phyloP scores from a whole-genome alignment of 53 echinoderm and acorn worm genomes.

The Zoroaster sp. region DNA sequence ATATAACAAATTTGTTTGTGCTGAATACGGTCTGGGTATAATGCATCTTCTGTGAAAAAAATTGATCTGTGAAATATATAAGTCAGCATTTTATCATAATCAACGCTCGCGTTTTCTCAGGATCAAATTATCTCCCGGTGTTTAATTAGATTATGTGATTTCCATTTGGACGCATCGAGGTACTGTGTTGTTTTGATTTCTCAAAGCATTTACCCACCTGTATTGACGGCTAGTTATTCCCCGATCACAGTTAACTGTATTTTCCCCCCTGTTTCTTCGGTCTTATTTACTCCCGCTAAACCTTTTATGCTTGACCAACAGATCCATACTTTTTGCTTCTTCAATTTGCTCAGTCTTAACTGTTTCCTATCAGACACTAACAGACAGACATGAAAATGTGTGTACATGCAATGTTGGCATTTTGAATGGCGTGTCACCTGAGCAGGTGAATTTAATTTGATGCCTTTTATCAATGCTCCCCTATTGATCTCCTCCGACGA shows the following conservation, averaged over 20 bases:
- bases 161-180: neutral
- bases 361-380: neutral
- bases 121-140: neutral
- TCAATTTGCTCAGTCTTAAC: neutral
- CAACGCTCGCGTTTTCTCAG: neutral
- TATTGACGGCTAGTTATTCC: too few species aligned
- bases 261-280: neutral
- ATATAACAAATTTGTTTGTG: too few species aligned
- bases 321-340: neutral
- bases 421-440: neutral
- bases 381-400: neutral
- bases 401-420: neutral
- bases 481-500: neutral
- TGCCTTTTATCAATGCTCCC: neutral
- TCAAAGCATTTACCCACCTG: too few species aligned
- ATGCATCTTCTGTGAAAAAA: too few species aligned
- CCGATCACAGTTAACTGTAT: too few species aligned
- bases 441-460: conserved; percentile 10
- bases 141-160: neutral
- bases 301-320: neutral
- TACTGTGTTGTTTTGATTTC: neutral
- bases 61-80: too few species aligned
- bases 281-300: neutral
- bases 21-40: too few species aligned
- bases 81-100: neutral